Evolutionary conservation across 2,113 vertebrate genomes (phyloP).

Genomic region (Notothenia rossii): DNA sequence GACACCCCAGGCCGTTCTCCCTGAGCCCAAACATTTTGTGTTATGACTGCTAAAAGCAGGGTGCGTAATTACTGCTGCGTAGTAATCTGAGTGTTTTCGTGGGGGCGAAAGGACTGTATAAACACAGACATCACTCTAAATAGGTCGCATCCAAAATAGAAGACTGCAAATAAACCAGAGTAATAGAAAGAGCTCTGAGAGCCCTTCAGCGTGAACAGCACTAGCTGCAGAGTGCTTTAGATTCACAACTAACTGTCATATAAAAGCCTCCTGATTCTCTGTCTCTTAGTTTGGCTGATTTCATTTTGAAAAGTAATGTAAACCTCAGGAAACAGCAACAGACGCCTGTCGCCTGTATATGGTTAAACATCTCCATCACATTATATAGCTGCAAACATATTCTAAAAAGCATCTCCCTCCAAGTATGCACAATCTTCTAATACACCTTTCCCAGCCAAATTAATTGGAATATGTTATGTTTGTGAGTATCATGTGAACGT

Average conservation of each 20-base stretch:
- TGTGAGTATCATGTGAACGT: not conserved
- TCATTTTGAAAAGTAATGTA: slow-evolving; percentile 1
- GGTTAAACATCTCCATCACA: not conserved
- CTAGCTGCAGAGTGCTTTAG: slow-evolving; percentile 36
- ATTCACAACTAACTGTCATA: slow-evolving; percentile 19
- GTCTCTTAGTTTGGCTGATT: slow-evolving; percentile 4
- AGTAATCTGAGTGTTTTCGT: slow-evolving; percentile 73
- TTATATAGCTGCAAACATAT: not conserved
- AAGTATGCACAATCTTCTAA: not conserved
- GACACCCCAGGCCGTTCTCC: slow-evolving; percentile 42
- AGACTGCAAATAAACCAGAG: slow-evolving; percentile 63
- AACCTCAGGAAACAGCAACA: not conserved
- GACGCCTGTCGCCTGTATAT: not conserved
- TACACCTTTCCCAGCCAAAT: not conserved
- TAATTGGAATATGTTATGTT: not conserved
- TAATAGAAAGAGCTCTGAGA: slow-evolving; percentile 56
- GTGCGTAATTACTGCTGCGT: slow-evolving; percentile 59
- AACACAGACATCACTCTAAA: slow-evolving; percentile 66
- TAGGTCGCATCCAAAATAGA: slow-evolving; percentile 76
- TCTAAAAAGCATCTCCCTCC: not conserved
- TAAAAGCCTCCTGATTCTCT: slow-evolving; percentile 27
- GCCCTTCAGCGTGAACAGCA: slow-evolving; percentile 32
- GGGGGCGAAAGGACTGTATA: slow-evolving; percentile 49
- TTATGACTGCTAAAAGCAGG: slow-evolving; percentile 78
- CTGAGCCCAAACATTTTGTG: slow-evolving; percentile 54